Conservation (phyloP, 2,888 invertebrate species). For the Parthenolecanium corni region DNA sequence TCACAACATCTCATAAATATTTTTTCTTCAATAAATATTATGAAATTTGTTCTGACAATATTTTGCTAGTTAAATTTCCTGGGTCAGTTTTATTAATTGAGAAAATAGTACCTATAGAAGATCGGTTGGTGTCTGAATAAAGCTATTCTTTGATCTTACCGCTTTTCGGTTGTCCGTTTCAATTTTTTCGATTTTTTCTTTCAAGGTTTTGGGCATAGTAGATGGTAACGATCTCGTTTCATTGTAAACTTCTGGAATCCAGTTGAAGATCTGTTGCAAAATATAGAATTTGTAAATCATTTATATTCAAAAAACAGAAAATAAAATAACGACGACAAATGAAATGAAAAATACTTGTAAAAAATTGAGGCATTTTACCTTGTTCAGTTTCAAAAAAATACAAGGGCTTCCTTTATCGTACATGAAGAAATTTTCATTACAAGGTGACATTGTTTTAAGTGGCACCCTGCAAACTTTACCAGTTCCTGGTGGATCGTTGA, state of each 20-base stretch:
- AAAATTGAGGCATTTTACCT: slow-evolving; percentile 52
- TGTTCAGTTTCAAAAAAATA: slow-evolving; percentile 92
- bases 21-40: too few species aligned
- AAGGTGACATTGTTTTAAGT: slow-evolving; percentile 58
- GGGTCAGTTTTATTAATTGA: too few species aligned
- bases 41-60: too few species aligned
- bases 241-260: slow-evolving; percentile 70
- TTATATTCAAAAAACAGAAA: too few species aligned
- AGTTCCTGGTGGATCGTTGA: slow-evolving; percentile 42
- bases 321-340: too few species aligned
- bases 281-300: background rate
- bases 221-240: slow-evolving; percentile 54
- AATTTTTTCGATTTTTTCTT: slow-evolving; percentile 39
- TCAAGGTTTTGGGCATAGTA: slow-evolving; percentile 63
- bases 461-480: slow-evolving; percentile 76
- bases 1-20: too few species aligned
- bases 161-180: background rate
- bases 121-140: too few species aligned
- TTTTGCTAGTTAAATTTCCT: too few species aligned
- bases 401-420: slow-evolving; percentile 81
- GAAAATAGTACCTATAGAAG: too few species aligned
- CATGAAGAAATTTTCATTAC: slow-evolving; percentile 69
- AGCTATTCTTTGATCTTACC: too few species aligned
- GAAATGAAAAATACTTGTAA: too few species aligned
- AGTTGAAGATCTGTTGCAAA: slow-evolving; percentile 69